These are phyloP conservation scores for Papilio gigon DNA, from an alignment of 2,888 invertebrate species.

Conservation along the genomic window DNA sequence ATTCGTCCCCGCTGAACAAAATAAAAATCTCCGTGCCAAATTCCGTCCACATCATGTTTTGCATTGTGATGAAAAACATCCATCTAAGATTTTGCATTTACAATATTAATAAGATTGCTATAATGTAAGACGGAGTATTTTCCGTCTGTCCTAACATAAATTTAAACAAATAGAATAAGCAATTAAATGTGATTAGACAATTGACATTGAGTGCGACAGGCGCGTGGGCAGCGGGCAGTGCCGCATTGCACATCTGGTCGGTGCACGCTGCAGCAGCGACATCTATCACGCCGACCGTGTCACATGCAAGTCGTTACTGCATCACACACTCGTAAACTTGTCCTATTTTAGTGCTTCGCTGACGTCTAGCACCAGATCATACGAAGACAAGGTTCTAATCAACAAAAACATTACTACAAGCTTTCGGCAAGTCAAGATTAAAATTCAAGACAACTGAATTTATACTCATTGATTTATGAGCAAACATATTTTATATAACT, in stretches of 20 bases:
- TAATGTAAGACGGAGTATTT: conserved; percentile 42
- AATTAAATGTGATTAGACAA: conserved; percentile 48
- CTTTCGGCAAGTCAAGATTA: no score
- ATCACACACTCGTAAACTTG: conserved; percentile 5
- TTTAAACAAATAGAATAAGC: conserved; percentile 36
- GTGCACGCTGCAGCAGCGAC: conserved; percentile 51
- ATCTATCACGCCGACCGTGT: conserved; percentile 41
- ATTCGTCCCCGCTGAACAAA: no score
- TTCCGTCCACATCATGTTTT: no score
- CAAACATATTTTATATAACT: no score
- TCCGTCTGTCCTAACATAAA: conserved; percentile 17
- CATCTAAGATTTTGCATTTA: no score
- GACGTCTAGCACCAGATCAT: not conserved
- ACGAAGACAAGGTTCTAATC: not conserved
- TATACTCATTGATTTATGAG: no score
- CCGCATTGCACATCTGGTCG: conserved; percentile 48
- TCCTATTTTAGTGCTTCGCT: conserved; percentile 10
- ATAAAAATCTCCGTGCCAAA: no score
- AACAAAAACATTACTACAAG: no score
- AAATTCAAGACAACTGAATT: no score
- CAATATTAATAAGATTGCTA: not conserved
- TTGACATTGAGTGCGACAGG: conserved; percentile 60
- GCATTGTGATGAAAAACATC: no score
- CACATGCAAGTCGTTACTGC: conserved; percentile 33
- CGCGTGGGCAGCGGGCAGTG: conserved; percentile 50